Conservation (phyloP, 2,888 invertebrate genomes). For the Philonicus albiceps region DNA sequence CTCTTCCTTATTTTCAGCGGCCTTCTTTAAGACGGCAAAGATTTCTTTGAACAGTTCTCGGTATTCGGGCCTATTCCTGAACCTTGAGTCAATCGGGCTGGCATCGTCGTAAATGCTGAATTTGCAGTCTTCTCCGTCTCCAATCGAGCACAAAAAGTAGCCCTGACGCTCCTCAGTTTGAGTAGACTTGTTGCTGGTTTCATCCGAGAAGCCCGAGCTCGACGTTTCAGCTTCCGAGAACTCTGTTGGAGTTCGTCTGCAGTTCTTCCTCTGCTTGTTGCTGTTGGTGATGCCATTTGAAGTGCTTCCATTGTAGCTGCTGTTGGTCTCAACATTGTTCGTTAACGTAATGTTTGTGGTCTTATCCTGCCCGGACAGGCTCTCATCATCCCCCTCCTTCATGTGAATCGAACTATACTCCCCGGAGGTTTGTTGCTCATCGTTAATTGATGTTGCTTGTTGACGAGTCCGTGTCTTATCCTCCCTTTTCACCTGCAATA, state of each 20-base stretch:
- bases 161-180: slow-evolving; percentile 83
- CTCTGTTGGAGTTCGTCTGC: slow-evolving; percentile 79
- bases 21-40: slow-evolving; percentile 82
- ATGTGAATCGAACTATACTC: slow-evolving; percentile 74
- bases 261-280: slow-evolving; percentile 65
- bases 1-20: slow-evolving; percentile 83
- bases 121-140: slow-evolving; percentile 84
- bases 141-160: slow-evolving; percentile 84
- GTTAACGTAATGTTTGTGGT: slow-evolving; percentile 45
- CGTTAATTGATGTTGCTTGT: slow-evolving; percentile 62
- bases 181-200: slow-evolving; percentile 82
- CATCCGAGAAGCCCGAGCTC: slow-evolving; percentile 84
- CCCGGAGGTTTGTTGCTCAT: slow-evolving; percentile 78
- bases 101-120: slow-evolving; percentile 86
- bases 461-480: slow-evolving; percentile 64
- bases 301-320: slow-evolving; percentile 60
- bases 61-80: slow-evolving; percentile 84
- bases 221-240: slow-evolving; percentile 87
- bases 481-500: slow-evolving; percentile 70
- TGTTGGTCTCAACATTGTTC: slow-evolving; percentile 45
- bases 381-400: slow-evolving; percentile 62
- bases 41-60: slow-evolving; percentile 83
- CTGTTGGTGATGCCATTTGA: slow-evolving; percentile 61
- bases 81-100: slow-evolving; percentile 81
- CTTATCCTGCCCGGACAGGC: slow-evolving; percentile 48